A percentile compares a stretch with the other conserved stretches of the same genome.
Evolutionary conservation across 1,140 invertebrate species (phyloP).

Genomic region (Campoletis sonorensis): DNA sequence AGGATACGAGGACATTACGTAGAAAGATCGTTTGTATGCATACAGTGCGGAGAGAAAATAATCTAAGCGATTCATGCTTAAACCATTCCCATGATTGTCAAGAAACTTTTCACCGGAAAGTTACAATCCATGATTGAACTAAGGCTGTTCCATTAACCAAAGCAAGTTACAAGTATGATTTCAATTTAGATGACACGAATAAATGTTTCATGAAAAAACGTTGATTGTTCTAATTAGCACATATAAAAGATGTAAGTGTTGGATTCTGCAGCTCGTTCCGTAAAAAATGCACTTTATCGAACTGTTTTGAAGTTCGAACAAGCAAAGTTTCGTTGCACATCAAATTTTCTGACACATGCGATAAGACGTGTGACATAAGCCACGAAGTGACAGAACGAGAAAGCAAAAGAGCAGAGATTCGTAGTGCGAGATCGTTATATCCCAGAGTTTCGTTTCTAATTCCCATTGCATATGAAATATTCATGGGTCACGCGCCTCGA

Average conservation of each 20-base stretch:
- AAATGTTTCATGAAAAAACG: no score
- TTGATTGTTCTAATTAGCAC: no score
- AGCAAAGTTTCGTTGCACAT: neutral
- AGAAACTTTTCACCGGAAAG: no score
- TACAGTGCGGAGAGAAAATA: no score
- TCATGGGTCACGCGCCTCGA: slow-evolving; percentile 21
- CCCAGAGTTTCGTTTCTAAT: slow-evolving; percentile 27
- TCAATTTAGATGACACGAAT: no score
- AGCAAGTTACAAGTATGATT: no score
- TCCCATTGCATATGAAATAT: slow-evolving; percentile 43
- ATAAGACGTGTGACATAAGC: neutral
- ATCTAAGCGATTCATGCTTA: no score
- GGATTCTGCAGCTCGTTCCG: no score
- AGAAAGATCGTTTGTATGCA: neutral
- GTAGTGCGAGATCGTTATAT: slow-evolving; percentile 33
- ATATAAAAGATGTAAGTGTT: no score
- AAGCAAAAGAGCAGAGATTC: slow-evolving; percentile 6
- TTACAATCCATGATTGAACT: no score
- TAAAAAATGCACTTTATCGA: neutral
- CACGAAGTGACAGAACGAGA: neutral
- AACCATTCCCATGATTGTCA: no score
- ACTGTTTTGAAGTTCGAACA: neutral
- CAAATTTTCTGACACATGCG: neutral
- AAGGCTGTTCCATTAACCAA: no score
- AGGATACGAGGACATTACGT: neutral